Conservation (phyloP, 35 echinoderm and acorn worm species). For the Ptychodera flava region DNA sequence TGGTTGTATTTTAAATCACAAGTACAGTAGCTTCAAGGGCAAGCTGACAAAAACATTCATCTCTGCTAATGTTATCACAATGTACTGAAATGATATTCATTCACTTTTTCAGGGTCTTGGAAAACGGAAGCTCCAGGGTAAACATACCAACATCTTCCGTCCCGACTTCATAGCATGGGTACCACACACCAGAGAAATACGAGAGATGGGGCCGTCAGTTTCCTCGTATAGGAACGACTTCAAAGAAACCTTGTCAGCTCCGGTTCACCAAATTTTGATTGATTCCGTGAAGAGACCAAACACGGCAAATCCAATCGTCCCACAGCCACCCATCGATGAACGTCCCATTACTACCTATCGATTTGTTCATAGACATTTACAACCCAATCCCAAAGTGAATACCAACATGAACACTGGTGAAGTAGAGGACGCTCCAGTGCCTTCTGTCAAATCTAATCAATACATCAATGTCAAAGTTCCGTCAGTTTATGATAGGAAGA, state of each 20-base stretch:
- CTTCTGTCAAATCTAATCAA: conserved; percentile 41
- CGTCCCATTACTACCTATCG: conserved; percentile 62
- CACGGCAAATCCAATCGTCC: conserved; percentile 20
- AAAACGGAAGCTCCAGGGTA: conserved; percentile 72
- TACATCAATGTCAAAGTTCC: conserved; percentile 67
- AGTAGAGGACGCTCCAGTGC: conserved; percentile 23
- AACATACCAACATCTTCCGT: conserved; percentile 49
- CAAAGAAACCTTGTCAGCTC: not conserved
- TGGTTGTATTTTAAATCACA: no score
- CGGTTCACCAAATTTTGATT: conserved; percentile 43
- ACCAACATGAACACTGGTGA: conserved; percentile 93
- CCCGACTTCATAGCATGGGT: conserved; percentile 98
- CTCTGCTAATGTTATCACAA: no score
- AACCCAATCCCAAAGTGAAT: conserved; percentile 70
- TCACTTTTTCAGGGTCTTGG: conserved; percentile 71
- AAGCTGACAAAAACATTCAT: no score
- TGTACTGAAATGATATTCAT: not conserved
- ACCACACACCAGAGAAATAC: conserved; percentile 77
- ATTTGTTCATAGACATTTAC: conserved; percentile 61
- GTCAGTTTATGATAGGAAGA: conserved; percentile 72
- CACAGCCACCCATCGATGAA: conserved; percentile 3
- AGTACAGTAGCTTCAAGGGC: no score
- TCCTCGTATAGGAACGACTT: conserved; percentile 78
- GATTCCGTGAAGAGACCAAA: conserved; percentile 27
- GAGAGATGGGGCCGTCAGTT: conserved; percentile 48